Conservation (phyloP, 2,113 vertebrate genomes). For the Agapornis roseicollis region DNA sequence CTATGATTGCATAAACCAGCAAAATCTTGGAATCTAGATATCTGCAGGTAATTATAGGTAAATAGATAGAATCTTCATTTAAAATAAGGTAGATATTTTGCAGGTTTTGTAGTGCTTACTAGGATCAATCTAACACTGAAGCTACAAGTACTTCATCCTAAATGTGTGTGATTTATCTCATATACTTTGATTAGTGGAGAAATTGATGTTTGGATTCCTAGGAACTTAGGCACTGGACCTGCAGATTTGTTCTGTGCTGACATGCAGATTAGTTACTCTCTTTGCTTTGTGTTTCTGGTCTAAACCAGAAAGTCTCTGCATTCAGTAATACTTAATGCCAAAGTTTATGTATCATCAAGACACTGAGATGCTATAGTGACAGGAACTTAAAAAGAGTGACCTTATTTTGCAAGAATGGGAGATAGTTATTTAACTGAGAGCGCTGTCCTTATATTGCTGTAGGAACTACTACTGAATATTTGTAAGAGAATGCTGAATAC, state of each 20-base stretch:
- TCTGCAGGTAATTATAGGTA: background rate
- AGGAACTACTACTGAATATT: background rate
- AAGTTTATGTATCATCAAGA: background rate
- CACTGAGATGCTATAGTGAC: background rate
- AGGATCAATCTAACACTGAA: background rate
- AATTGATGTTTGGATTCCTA: background rate
- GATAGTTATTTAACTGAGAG: background rate
- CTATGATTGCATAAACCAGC: background rate
- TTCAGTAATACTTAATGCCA: background rate
- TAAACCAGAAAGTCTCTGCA: background rate
- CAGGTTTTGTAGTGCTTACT: background rate
- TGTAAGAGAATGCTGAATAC: background rate
- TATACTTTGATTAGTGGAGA: background rate
- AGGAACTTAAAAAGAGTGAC: background rate
- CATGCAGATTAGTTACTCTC: background rate
- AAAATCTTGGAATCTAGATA: background rate
- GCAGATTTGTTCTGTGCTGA: background rate
- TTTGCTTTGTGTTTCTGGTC: background rate
- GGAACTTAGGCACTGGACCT: background rate
- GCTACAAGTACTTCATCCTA: background rate
- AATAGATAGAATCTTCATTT: background rate
- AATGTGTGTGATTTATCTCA: background rate
- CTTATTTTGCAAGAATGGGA: background rate
- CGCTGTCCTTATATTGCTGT: background rate
- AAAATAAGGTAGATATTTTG: background rate